Conservation (phyloP, 1,140 invertebrate genomes). For the Dendroctonus valens region DNA sequence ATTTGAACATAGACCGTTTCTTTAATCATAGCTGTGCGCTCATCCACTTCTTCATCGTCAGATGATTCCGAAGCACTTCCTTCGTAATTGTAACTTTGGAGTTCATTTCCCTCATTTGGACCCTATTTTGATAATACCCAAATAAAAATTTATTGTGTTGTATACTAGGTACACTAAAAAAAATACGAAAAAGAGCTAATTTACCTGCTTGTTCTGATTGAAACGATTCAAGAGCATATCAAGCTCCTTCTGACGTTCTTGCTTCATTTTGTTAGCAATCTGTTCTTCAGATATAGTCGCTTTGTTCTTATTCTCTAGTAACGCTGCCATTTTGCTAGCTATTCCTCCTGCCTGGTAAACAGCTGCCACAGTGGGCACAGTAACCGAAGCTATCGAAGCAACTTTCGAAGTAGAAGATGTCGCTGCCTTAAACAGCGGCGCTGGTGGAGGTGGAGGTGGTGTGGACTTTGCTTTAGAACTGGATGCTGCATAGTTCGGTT, state of each 20-base stretch:
- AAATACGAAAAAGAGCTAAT: conserved; percentile 5
- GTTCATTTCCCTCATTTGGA: conserved; percentile 13
- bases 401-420: background rate
- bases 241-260: conserved; percentile 66
- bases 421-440: background rate
- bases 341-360: conserved; percentile 49
- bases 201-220: conserved; percentile 57
- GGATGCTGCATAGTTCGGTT: background rate
- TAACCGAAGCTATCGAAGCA: conserved; percentile 9
- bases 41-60: conserved; percentile 38
- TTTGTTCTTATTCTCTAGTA: conserved; percentile 53
- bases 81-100: conserved; percentile 30
- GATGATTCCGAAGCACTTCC: too few species aligned
- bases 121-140: background rate
- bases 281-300: conserved; percentile 60
- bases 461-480: conserved; percentile 7
- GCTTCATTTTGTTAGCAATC: conserved; percentile 58
- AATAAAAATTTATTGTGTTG: background rate
- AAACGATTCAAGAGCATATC: conserved; percentile 71
- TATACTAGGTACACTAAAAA: conserved; percentile 8
- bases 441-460: conserved; percentile 11
- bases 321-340: conserved; percentile 55
- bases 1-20: conserved; percentile 40
- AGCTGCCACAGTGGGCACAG: conserved; percentile 19
- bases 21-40: conserved; percentile 44